These are phyloP conservation scores for Charaxes varanes DNA, from an alignment of 1,140 invertebrate genomes.

Conservation along the genomic window DNA sequence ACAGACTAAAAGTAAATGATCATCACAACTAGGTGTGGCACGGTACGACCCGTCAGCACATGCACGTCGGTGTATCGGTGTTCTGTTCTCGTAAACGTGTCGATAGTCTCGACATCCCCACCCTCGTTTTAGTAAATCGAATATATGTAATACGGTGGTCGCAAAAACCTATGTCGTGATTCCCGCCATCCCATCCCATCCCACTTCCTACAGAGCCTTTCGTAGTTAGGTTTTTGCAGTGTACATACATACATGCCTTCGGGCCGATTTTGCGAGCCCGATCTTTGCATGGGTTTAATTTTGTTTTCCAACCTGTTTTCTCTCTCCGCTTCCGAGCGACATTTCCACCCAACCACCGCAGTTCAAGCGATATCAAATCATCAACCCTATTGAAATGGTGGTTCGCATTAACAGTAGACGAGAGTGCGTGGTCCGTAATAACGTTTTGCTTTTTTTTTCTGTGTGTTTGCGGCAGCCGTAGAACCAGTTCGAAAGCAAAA, in stretches of 20 bases:
- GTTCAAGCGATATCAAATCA: slow-evolving; percentile 32
- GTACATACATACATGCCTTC: slow-evolving; percentile 28
- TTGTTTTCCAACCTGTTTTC: slow-evolving; percentile 26
- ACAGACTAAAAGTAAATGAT: slow-evolving; percentile 50
- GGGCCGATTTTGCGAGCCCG: slow-evolving; percentile 41
- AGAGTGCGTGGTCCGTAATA: slow-evolving; percentile 36
- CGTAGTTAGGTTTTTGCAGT: slow-evolving; percentile 44
- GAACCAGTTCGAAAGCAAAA: slow-evolving; percentile 76
- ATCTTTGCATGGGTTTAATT: slow-evolving; percentile 58
- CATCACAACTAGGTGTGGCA: slow-evolving; percentile 69
- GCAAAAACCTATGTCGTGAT: slow-evolving; percentile 54
- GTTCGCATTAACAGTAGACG: slow-evolving; percentile 35
- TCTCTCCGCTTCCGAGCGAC: slow-evolving; percentile 33
- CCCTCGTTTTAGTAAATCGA: too few relatives aligned
- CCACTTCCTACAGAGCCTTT: slow-evolving; percentile 17
- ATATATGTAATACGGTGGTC: slow-evolving; percentile 47
- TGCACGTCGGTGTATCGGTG: slow-evolving; percentile 35
- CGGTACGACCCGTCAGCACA: slow-evolving; percentile 44
- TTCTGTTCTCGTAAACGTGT: slow-evolving; percentile 7
- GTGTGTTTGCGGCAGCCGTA: slow-evolving; percentile 73
- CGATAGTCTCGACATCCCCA: not conserved
- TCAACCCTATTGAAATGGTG: slow-evolving; percentile 75
- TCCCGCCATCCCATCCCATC: slow-evolving; percentile 22
- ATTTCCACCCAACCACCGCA: slow-evolving; percentile 31
- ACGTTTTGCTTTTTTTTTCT: slow-evolving; percentile 64